Evolutionary conservation across 1,140 invertebrate species (phyloP), one percentile per base, ranked within the genome.

Genomic region (Coelopa frigida): DNA sequence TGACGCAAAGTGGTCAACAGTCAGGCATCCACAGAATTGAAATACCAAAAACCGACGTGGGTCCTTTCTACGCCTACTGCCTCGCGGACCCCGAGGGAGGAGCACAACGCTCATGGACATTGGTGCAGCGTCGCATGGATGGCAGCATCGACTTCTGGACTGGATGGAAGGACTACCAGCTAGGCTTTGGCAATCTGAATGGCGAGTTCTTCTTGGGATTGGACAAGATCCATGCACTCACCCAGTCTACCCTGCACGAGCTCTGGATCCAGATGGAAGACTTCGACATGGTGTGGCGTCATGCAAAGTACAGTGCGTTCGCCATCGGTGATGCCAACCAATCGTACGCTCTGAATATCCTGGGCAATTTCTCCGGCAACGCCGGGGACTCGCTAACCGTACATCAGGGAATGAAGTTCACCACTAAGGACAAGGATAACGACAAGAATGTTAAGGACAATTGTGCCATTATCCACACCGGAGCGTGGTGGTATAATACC

Each of bases 331-430:
- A 73, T 11, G 80, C 83, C 57, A 55, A 68, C n/a, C 76, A 80
- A 49, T 75, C 75, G 2, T 87, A 79, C 56, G 66, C 74, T 20
- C 74, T 85, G 14, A 75, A 72, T 48, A 68, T 78, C 1, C 62
- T 86, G 2, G 76, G 76, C 5, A 71, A 73, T 26, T 85, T 80
- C 56, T 72, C 71, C 20, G 83, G 83, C 11, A 78, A 76, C 54
- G 78, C 78, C 46, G 78, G 72, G 8, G 79, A 87, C 61, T 80
- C 81, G 0, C 58, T 87, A 38, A 67, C 70, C 12, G 79, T 81
- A 29, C 83, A 85, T 54, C 76, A 80, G 37, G 76, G 77, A 0
- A 78, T 79, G 59, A 77, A 77, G 56, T 87, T 85, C 66, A 83
- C 80, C 17, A 84, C 83, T 0, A 68, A 70, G 10, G 84, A 87